Percentiles rank a stretch among this genome's conserved stretches.
Conservation (phyloP, 2,888 invertebrate species). For the Julus scanicus region DNA sequence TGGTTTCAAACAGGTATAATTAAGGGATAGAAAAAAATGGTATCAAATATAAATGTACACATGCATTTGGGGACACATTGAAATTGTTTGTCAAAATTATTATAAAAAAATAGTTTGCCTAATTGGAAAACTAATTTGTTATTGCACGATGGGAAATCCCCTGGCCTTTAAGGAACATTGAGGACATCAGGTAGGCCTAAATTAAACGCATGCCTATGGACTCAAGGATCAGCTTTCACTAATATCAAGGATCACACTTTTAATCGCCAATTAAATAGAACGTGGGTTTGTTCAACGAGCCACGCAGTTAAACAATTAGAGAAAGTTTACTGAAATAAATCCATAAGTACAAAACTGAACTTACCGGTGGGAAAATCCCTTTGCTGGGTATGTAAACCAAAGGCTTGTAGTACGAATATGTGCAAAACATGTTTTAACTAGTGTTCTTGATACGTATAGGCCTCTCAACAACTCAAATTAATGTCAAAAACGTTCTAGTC, state of each 20-base stretch:
- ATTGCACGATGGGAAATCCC: no score
- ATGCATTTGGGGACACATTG: no score
- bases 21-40: no score
- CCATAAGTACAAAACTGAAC: conserved; percentile 29
- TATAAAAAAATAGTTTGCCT: no score
- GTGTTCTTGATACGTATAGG: neutral
- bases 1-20: no score
- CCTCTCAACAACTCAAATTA: conserved; percentile 10
- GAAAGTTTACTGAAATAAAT: neutral
- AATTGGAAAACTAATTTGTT: no score
- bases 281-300: no score
- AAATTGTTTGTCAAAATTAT: no score
- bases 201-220: neutral
- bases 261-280: no score
- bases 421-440: conserved; percentile 57
- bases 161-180: no score
- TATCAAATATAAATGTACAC: no score
- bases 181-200: neutral
- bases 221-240: neutral
- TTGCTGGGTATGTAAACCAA: conserved; percentile 58
- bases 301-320: neutral
- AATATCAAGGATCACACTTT: no score
- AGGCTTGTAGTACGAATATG: conserved; percentile 58
- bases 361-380: conserved; percentile 58
- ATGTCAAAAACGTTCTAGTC: neutral